Percentiles rank a stretch among this genome's conserved stretches.
Conservation (phyloP, 1,140 invertebrate species). For the Diprion similis region DNA sequence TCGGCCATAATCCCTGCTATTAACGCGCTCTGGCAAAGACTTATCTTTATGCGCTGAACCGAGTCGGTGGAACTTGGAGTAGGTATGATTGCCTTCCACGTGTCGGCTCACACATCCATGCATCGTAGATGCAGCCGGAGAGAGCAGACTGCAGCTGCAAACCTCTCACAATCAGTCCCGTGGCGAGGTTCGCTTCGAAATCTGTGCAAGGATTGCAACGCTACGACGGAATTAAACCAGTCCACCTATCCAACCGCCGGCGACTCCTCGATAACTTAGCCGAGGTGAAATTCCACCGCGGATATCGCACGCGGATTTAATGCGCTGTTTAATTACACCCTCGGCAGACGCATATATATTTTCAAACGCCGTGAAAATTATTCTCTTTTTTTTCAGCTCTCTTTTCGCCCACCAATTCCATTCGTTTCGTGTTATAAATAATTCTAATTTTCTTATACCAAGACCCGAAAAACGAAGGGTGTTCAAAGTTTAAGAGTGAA, state of each 20-base stretch:
- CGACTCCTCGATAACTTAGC: neutral
- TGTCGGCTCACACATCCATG: neutral
- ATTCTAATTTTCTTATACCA: too few species aligned
- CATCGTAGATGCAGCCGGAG: neutral
- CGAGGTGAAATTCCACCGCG: too few species aligned
- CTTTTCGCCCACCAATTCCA: too few species aligned
- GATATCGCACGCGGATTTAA: too few species aligned
- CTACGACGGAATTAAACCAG: neutral
- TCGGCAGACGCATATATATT: too few species aligned
- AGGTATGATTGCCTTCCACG: neutral
- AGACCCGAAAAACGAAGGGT: too few species aligned
- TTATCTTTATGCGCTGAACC: neutral
- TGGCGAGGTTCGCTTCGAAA: neutral
- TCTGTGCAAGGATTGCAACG: neutral
- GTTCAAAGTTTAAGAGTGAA: too few species aligned
- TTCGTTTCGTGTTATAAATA: too few species aligned
- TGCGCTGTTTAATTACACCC: too few species aligned
- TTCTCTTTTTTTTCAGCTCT: too few species aligned
- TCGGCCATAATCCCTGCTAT: neutral
- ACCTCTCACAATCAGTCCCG: neutral
- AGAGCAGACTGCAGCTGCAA: too few species aligned
- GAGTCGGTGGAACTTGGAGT: neutral
- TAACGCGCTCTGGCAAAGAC: neutral
- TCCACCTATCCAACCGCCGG: neutral
- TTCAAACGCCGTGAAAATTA: too few species aligned